Evolutionary conservation across 2,797 vertebrate genomes (phyloP).

Genomic region (Arremon aurantiirostris): DNA sequence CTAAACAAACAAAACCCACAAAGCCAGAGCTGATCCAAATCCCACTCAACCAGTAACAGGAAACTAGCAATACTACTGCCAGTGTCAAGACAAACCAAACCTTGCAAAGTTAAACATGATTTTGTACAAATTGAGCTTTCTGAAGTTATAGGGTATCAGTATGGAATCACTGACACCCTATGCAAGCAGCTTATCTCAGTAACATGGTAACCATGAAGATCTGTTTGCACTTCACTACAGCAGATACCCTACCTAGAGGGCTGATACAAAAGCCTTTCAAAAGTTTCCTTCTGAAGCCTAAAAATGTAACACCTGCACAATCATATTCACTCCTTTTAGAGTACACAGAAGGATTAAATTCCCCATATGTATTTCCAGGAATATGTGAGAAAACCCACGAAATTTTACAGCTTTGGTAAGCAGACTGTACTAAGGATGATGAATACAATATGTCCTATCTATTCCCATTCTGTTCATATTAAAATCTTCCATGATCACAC

Average conservation of each 20-base stretch:
- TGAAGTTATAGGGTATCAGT: background rate
- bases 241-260: rapidly evolving
- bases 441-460: background rate
- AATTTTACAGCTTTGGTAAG: background rate
- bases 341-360: background rate
- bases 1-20: background rate
- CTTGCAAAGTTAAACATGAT: background rate
- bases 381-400: background rate
- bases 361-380: background rate
- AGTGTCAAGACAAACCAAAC: background rate
- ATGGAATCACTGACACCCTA: background rate
- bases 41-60: background rate
- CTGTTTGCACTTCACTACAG: background rate
- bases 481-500: background rate
- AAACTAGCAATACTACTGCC: background rate
- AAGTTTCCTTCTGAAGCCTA: background rate
- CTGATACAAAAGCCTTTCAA: background rate
- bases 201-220: background rate
- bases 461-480: background rate
- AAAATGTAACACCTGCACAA: background rate
- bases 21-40: background rate
- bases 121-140: background rate
- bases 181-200: background rate
- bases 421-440: background rate
- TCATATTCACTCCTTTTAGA: background rate